Percentiles rank a stretch among this genome's conserved stretches.
These are phyloP conservation scores for Agelastica alni DNA, from an alignment of 2,888 invertebrate genomes.

Conservation along the genomic window DNA sequence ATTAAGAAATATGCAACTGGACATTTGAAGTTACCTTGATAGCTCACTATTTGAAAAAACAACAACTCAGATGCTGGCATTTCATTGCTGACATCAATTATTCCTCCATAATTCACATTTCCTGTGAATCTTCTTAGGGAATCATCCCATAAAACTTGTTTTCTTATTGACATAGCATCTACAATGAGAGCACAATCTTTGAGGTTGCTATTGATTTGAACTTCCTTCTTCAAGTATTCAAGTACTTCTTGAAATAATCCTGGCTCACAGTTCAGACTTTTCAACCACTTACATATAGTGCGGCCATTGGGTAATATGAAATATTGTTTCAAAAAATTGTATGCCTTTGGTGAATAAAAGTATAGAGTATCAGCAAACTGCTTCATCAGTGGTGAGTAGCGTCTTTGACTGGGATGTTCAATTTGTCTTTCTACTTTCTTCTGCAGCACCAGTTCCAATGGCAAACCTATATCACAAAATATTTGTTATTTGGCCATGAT, in stretches of 20 bases:
- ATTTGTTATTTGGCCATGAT: too few species aligned
- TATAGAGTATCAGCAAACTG: too few species aligned
- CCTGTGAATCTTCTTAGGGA: not conserved
- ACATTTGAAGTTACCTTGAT: constrained; percentile 27
- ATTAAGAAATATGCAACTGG: constrained; percentile 36
- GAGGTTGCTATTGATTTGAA: not conserved
- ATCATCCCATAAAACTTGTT: constrained; percentile 11
- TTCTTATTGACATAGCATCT: constrained; percentile 14
- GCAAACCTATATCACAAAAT: too few species aligned
- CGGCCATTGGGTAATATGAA: not conserved
- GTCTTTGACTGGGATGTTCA: too few species aligned
- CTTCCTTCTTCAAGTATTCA: too few species aligned
- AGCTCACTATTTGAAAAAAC: constrained; percentile 13
- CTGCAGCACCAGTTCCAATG: too few species aligned
- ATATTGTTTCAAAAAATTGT: not conserved
- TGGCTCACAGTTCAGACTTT: not conserved
- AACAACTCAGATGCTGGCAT: constrained; percentile 26
- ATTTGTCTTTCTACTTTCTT: too few species aligned
- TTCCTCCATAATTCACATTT: constrained; percentile 25
- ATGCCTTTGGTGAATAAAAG: too few species aligned
- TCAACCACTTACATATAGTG: not conserved
- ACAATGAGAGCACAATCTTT: not conserved
- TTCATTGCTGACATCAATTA: constrained; percentile 27
- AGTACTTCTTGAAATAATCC: not conserved
- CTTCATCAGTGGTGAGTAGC: too few species aligned